Percentiles rank a stretch among this genome's conserved stretches.
Evolutionary conservation across 2,797 vertebrate species (phyloP).

Genomic region (Alectoris magna): DNA sequence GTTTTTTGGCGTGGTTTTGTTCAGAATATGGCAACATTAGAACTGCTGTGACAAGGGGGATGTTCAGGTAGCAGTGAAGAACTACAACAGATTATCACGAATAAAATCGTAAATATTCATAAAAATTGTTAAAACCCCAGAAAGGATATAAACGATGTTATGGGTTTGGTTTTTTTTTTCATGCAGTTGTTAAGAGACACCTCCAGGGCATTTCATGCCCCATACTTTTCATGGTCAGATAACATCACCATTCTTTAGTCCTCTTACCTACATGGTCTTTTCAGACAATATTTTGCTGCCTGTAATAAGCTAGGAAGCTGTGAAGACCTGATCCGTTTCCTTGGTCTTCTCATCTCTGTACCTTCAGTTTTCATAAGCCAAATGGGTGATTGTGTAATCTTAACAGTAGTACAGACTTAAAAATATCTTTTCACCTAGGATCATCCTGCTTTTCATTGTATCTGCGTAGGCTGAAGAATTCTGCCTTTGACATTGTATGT

Average conservation of each 20-base stretch:
- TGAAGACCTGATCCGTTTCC: neutral
- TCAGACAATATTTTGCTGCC: neutral
- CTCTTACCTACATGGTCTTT: neutral
- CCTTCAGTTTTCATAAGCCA: conserved; percentile 33
- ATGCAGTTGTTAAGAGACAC: neutral
- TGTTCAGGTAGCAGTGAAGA: neutral
- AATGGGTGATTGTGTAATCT: conserved; percentile 73
- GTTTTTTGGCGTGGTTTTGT: neutral
- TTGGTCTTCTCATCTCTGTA: neutral
- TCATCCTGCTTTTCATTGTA: conserved; percentile 79
- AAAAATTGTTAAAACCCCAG: neutral
- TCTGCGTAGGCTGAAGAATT: conserved; percentile 77
- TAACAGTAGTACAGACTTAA: conserved; percentile 70
- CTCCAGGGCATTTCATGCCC: too few species aligned
- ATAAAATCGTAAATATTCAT: neutral
- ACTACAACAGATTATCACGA: neutral
- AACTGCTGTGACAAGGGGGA: neutral
- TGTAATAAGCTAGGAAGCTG: neutral
- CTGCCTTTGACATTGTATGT: conserved; percentile 73
- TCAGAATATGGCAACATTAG: neutral
- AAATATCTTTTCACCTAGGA: conserved; percentile 76
- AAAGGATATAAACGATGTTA: neutral
- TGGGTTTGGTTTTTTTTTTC: neutral
- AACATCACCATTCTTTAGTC: neutral
- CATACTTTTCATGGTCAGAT: neutral